Evolutionary conservation across 1,140 invertebrate genomes (phyloP).

Genomic region (Copidosoma floridanum): DNA sequence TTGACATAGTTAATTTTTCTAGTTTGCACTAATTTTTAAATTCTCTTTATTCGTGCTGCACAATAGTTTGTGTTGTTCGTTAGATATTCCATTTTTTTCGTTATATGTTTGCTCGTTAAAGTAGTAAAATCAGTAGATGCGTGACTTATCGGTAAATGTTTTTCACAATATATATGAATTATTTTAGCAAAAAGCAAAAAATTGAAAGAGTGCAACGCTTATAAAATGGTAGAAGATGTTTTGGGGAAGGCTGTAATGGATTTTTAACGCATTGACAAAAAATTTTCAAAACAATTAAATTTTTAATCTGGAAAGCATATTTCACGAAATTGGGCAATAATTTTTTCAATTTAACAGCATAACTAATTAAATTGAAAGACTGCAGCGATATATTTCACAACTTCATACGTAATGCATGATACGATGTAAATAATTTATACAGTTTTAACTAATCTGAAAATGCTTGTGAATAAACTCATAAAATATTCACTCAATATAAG

Average conservation of each 20-base stretch:
- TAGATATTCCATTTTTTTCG: background rate
- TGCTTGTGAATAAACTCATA: background rate
- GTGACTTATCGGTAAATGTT: constrained; percentile 10
- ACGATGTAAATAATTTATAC: background rate
- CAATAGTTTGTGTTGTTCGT: background rate
- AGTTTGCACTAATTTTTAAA: constrained; percentile 21
- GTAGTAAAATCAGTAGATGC: constrained; percentile 4
- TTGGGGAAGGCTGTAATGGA: constrained; percentile 6
- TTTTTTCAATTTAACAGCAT: too few species aligned
- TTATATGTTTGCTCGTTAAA: background rate
- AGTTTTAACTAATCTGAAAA: background rate
- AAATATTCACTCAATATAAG: too few species aligned
- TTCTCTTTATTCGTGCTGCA: background rate
- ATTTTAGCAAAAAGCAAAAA: background rate
- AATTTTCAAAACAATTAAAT: background rate
- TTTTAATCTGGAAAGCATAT: too few species aligned
- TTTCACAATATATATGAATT: background rate
- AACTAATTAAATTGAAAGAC: too few species aligned
- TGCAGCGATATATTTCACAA: too few species aligned
- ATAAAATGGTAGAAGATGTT: constrained; percentile 2
- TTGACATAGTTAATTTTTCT: background rate
- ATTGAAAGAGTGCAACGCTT: background rate
- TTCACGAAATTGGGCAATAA: too few species aligned
- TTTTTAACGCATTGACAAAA: background rate
- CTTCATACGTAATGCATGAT: background rate